These are phyloP conservation scores for Alitta virens DNA, from an alignment of 2,888 invertebrate genomes.

Conservation along the genomic window DNA sequence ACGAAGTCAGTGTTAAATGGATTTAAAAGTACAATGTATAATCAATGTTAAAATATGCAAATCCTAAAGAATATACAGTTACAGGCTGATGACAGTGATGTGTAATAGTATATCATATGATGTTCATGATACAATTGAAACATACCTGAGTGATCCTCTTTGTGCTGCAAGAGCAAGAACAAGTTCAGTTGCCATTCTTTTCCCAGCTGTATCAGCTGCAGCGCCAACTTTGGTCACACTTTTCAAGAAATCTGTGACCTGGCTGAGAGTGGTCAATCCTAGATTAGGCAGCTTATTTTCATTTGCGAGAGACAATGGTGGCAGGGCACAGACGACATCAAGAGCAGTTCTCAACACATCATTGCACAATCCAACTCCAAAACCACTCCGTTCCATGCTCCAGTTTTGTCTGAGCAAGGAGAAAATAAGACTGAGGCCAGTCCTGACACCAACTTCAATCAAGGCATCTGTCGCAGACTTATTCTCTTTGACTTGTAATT, in stretches of 20 bases:
- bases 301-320: slow-evolving; percentile 64
- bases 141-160: slow-evolving; percentile 63
- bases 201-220: slow-evolving; percentile 59
- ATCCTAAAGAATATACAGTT: too few relatives aligned
- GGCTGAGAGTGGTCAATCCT: slow-evolving; percentile 60
- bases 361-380: slow-evolving; percentile 61
- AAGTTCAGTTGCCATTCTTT: slow-evolving; percentile 60
- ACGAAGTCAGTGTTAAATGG: too few relatives aligned
- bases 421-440: slow-evolving; percentile 65
- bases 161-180: slow-evolving; percentile 64
- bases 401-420: slow-evolving; percentile 65
- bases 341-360: slow-evolving; percentile 64
- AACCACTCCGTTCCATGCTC: slow-evolving; percentile 45
- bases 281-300: slow-evolving; percentile 62
- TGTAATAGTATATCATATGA: slow-evolving; percentile 64
- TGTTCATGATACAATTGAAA: too few relatives aligned
- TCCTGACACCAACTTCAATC: slow-evolving; percentile 66
- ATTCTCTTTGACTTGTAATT: background rate
- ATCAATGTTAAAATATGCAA: too few relatives aligned
- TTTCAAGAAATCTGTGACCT: slow-evolving; percentile 62
- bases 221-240: slow-evolving; percentile 61
- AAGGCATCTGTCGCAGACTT: slow-evolving; percentile 58
- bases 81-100: too few relatives aligned
- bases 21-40: too few relatives aligned
- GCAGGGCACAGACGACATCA: slow-evolving; percentile 62